phyloP scores from a whole-genome alignment of 2,888 invertebrate genomes.

The Omphaloscelis lunosa region DNA sequence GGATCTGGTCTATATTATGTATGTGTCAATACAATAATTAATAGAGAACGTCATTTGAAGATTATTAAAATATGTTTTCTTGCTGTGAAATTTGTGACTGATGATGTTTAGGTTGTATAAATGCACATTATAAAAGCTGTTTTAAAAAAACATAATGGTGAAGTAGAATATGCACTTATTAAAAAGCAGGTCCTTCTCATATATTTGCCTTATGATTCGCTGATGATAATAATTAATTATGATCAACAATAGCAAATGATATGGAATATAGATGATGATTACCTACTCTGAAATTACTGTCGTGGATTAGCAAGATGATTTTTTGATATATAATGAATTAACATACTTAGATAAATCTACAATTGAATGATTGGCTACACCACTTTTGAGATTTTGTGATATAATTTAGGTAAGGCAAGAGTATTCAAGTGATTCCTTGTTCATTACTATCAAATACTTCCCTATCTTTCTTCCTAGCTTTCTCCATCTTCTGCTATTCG shows the following conservation, averaged over 20 bases:
- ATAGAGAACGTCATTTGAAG: not conserved
- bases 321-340: not conserved
- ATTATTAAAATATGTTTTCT: not conserved
- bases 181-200: not conserved
- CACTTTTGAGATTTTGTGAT: not conserved
- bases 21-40: not conserved
- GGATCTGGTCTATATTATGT: slow-evolving; percentile 3
- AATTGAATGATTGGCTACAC: no score
- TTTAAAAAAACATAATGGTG: not conserved
- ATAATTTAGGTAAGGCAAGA: not conserved
- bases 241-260: not conserved
- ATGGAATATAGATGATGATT: not conserved
- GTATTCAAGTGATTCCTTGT: not conserved
- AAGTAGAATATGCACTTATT: not conserved
- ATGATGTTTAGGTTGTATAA: not conserved
- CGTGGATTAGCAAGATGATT: not conserved
- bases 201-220: not conserved
- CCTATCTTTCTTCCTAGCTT: not conserved
- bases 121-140: not conserved
- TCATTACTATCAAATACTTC: not conserved
- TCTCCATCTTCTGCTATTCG: not conserved
- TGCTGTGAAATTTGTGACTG: not conserved
- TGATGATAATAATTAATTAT: not conserved
- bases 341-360: not conserved
- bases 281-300: not conserved